Conservation (phyloP, 1,140 invertebrate species). For the Euwallacea fornicatus region DNA sequence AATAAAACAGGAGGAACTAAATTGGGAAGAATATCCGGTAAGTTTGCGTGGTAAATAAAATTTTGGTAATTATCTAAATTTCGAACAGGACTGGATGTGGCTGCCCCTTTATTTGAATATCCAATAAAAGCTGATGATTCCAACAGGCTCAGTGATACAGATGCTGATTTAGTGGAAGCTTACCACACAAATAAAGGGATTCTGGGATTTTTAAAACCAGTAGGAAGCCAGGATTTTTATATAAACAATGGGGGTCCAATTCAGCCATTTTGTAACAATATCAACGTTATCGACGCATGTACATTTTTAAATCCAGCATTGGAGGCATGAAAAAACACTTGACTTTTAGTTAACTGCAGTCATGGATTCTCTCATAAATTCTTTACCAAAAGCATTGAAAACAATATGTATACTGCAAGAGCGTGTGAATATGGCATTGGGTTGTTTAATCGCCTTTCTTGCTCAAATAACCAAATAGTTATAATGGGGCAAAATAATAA, state of each 20-base stretch:
- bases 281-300: constrained; percentile 37
- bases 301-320: constrained; percentile 13
- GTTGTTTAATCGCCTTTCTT: background rate
- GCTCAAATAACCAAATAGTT: background rate
- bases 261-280: constrained; percentile 73
- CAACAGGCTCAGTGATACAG: constrained; percentile 54
- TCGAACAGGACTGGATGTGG: constrained; percentile 65
- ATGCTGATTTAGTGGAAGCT: constrained; percentile 87
- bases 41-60: background rate
- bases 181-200: constrained; percentile 86
- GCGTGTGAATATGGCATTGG: background rate
- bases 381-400: constrained; percentile 28
- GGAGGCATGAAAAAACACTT: background rate
- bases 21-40: constrained; percentile 61
- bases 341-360: constrained; percentile 38
- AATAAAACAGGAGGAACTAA: constrained; percentile 52
- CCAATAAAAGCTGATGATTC: constrained; percentile 21
- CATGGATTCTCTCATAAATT: constrained; percentile 34
- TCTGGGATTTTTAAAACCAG: constrained; percentile 69
- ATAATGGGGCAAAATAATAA: constrained; percentile 13
- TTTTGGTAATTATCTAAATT: background rate
- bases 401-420: constrained; percentile 16
- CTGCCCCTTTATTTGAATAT: constrained; percentile 53
- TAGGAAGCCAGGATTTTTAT: constrained; percentile 86
- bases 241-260: constrained; percentile 75